Conservation (phyloP, 2,113 vertebrate genomes). For the Clinocottus analis region DNA sequence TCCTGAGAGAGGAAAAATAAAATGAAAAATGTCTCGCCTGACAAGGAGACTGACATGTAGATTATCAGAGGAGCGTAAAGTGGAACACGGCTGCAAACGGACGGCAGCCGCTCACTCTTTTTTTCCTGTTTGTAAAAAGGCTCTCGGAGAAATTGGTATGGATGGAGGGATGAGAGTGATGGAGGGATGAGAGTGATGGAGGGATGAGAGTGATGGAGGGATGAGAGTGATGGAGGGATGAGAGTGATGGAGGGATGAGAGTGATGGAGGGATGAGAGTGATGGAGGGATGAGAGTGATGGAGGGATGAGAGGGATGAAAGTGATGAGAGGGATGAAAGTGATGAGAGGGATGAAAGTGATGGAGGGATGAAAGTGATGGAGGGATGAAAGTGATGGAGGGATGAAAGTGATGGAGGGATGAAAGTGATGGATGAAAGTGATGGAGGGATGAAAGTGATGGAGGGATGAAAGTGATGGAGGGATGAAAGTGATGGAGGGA, state of each 20-base stretch:
- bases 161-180: slow-evolving; percentile 28
- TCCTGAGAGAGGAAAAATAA: background rate
- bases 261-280: slow-evolving; percentile 26
- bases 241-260: slow-evolving; percentile 24
- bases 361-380: slow-evolving; percentile 21
- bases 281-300: slow-evolving; percentile 25
- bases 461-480: slow-evolving; percentile 25
- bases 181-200: slow-evolving; percentile 25
- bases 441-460: slow-evolving; percentile 19
- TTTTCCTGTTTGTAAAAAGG: too few relatives aligned
- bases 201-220: slow-evolving; percentile 20
- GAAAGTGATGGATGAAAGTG: slow-evolving; percentile 29
- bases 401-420: slow-evolving; percentile 21
- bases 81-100: slow-evolving; percentile 23
- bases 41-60: slow-evolving; percentile 21
- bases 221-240: slow-evolving; percentile 23
- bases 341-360: slow-evolving; percentile 21
- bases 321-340: slow-evolving; percentile 14
- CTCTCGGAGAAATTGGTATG: slow-evolving; percentile 19
- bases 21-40: background rate
- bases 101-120: too few relatives aligned
- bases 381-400: slow-evolving; percentile 25
- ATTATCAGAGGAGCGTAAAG: background rate
- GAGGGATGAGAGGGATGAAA: slow-evolving; percentile 22
- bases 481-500: slow-evolving; percentile 21